phyloP scores from a whole-genome alignment of 2,113 vertebrate genomes.

The Coregonus clupeaformis region DNA sequence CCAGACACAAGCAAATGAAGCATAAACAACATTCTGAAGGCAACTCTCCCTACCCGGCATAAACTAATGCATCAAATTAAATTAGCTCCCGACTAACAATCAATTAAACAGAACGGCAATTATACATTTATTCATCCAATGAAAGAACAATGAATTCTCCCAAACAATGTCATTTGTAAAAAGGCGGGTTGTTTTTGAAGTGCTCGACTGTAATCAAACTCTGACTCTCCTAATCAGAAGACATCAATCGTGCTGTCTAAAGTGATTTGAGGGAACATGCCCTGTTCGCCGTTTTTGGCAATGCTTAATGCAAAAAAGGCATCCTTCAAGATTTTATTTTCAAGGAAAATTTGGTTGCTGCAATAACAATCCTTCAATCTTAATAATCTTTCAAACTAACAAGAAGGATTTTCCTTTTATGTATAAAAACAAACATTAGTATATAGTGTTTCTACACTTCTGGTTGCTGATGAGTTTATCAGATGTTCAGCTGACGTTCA shows the following conservation, averaged over 20 bases:
- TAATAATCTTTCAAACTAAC: too few species aligned
- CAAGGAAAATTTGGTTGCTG: too few species aligned
- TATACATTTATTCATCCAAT: constrained; percentile 33
- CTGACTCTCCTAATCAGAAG: constrained; percentile 33
- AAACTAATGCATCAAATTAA: constrained; percentile 43
- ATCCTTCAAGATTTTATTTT: neutral
- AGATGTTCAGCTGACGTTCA: too few species aligned
- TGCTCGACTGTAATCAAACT: constrained; percentile 33
- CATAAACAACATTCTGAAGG: constrained; percentile 15
- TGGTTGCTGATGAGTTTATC: too few species aligned
- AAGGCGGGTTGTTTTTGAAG: constrained; percentile 1
- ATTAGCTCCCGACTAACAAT: constrained; percentile 44
- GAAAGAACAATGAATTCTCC: constrained; percentile 38
- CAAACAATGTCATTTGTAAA: constrained; percentile 37
- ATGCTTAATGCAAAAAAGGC: neutral
- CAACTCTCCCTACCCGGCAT: constrained; percentile 1
- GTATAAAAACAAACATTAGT: constrained; percentile 1
- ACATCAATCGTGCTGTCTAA: constrained; percentile 39
- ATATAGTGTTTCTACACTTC: constrained; percentile 6
- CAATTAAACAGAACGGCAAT: constrained; percentile 40
- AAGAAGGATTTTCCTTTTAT: too few species aligned
- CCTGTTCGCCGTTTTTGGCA: neutral
- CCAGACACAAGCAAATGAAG: constrained; percentile 17
- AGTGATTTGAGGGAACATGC: constrained; percentile 35
- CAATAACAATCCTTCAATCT: too few species aligned